Evolutionary conservation across 2,113 vertebrate species (phyloP).

Genomic region (Strix aluco): DNA sequence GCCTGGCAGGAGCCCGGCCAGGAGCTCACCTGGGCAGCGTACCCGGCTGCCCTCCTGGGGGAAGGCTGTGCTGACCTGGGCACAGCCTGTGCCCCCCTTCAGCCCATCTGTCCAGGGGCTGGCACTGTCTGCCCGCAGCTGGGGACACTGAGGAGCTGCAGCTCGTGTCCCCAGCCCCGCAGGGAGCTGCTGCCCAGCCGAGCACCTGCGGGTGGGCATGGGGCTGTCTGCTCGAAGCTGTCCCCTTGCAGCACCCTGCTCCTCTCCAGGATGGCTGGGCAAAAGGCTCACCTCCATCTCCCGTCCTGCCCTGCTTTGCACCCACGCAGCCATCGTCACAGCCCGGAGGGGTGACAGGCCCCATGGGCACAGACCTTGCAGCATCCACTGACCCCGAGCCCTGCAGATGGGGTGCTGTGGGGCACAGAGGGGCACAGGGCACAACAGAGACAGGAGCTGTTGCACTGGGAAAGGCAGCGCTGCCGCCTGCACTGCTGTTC

Average conservation of each 20-base stretch:
- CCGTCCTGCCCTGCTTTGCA: background rate
- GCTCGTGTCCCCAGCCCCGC: accelerated
- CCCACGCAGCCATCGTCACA: accelerated
- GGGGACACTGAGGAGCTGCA: background rate
- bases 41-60: accelerated
- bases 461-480: background rate
- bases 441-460: background rate
- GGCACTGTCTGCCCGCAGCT: background rate
- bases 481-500: background rate
- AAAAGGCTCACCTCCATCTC: background rate
- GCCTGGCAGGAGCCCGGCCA: accelerated
- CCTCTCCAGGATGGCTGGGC: accelerated
- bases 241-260: background rate
- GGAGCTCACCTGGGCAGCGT: background rate
- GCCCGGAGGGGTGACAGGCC: background rate
- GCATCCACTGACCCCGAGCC: accelerated
- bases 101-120: background rate
- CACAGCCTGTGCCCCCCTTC: background rate
- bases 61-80: accelerated
- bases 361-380: background rate
- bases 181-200: background rate
- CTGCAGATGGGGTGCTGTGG: accelerated
- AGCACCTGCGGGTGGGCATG: accelerated
- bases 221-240: background rate
- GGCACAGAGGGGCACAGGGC: background rate